Evolutionary conservation across 2,888 invertebrate genomes (phyloP).

Genomic region (Allophyes oxyacanthae): DNA sequence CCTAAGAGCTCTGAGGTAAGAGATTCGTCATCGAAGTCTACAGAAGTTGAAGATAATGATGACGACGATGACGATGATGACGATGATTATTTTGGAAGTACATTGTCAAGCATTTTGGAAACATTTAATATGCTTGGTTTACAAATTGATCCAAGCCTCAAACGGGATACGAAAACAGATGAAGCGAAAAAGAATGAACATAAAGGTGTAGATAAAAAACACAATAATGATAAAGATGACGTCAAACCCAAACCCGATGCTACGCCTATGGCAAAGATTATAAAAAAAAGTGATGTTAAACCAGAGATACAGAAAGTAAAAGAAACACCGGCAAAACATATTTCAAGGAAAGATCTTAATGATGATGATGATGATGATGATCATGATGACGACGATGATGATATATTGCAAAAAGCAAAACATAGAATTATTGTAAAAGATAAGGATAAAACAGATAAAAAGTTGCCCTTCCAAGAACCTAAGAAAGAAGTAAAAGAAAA

Average conservation of each 20-base stretch:
- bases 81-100: conserved; percentile 47
- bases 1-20: conserved; percentile 17
- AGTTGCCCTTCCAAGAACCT: conserved; percentile 1
- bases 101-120: conserved; percentile 48
- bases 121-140: conserved; percentile 54
- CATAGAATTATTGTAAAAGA: conserved; percentile 15
- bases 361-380: conserved; percentile 9
- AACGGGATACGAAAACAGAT: conserved; percentile 25
- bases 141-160: conserved; percentile 49
- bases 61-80: conserved; percentile 37
- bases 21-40: conserved; percentile 17
- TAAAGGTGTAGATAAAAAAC: conserved; percentile 33
- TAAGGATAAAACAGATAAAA: conserved; percentile 19
- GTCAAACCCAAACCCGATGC: conserved; percentile 17
- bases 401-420: conserved; percentile 8
- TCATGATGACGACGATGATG: conserved; percentile 7
- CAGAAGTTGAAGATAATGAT: conserved; percentile 22
- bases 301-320: conserved; percentile 22
- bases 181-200: conserved; percentile 35
- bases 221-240: conserved; percentile 22
- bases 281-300: conserved; percentile 27
- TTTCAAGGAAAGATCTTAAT: conserved; percentile 11
- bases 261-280: conserved; percentile 5
- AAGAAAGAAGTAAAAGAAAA: conserved; percentile 26
- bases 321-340: conserved; percentile 12